Percentiles rank a stretch among this genome's conserved stretches.
phyloP scores from a whole-genome alignment of 2,888 invertebrate genomes.

The Sinopyrophorus schimmeli region DNA sequence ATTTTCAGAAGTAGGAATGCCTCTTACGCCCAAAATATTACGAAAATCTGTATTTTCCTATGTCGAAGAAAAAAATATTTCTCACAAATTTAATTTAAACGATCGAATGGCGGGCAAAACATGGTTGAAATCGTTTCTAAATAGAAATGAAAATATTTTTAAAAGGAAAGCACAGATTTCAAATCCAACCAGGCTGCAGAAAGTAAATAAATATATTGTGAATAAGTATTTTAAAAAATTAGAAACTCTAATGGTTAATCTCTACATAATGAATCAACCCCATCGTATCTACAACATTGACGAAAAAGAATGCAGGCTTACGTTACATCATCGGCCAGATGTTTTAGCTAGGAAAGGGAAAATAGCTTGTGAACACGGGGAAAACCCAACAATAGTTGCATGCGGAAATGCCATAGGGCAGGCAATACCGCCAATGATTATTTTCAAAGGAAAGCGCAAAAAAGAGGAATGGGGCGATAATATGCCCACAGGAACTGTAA shows the following conservation, averaged over 20 bases:
- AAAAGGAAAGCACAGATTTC: conserved; percentile 38
- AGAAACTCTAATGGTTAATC: conserved; percentile 27
- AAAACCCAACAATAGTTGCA: conserved; percentile 11
- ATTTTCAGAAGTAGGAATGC: background rate
- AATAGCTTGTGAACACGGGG: conserved; percentile 14
- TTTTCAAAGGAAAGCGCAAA: conserved; percentile 5
- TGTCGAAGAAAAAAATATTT: background rate
- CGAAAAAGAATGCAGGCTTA: conserved; percentile 38
- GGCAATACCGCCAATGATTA: conserved; percentile 10
- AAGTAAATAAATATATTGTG: conserved; percentile 19
- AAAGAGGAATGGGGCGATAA: conserved; percentile 34
- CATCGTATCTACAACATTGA: conserved; percentile 39
- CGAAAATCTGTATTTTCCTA: background rate
- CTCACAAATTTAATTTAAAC: background rate
- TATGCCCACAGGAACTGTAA: conserved; percentile 37
- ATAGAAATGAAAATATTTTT: conserved; percentile 4
- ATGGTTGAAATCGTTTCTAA: conserved; percentile 7
- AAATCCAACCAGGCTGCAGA: conserved; percentile 41
- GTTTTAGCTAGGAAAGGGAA: conserved; percentile 36
- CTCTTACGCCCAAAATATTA: conserved; percentile 1
- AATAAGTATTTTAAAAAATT: conserved; percentile 9
- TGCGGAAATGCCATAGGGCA: conserved; percentile 10
- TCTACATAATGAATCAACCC: conserved; percentile 29
- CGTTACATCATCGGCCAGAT: conserved; percentile 34
- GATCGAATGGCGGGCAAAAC: background rate